Percentiles rank a stretch among this genome's conserved stretches.
phyloP scores from a whole-genome alignment of 2,113 vertebrate species.

The Chunga burmeisteri region DNA sequence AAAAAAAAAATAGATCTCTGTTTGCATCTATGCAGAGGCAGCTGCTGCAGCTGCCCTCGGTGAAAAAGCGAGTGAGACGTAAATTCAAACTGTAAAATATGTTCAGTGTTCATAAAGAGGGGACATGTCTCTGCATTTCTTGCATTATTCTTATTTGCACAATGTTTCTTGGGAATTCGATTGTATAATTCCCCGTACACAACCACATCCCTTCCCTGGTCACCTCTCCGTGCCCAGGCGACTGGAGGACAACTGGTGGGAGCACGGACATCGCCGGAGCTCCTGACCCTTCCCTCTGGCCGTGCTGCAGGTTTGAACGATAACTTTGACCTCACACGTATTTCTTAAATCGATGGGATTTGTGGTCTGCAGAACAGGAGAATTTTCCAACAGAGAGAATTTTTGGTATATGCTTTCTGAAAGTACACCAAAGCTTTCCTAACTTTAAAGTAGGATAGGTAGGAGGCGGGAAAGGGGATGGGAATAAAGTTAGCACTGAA shows the following conservation, averaged over 20 bases:
- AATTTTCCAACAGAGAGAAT: neutral
- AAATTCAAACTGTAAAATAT: neutral
- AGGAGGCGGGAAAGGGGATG: neutral
- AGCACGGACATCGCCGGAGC: rapidly evolving
- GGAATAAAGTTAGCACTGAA: neutral
- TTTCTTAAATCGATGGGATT: rapidly evolving
- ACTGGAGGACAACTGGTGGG: neutral
- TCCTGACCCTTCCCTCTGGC: neutral
- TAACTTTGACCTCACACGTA: neutral
- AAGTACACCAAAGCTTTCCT: neutral
- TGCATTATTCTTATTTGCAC: neutral
- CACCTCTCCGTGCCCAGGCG: rapidly evolving
- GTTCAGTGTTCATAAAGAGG: neutral
- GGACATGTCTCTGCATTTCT: neutral
- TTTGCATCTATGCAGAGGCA: neutral
- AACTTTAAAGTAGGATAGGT: neutral
- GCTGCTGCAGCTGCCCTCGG: neutral
- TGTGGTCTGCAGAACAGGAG: neutral
- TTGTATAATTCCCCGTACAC: neutral
- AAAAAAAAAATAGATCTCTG: neutral
- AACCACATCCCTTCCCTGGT: neutral
- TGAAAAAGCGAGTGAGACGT: neutral
- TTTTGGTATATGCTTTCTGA: neutral
- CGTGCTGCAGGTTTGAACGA: rapidly evolving
- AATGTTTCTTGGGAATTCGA: neutral